These are phyloP conservation scores for Caenorhabditis sinica DNA, from an alignment of 2,888 invertebrate genomes.

Conservation along the genomic window DNA sequence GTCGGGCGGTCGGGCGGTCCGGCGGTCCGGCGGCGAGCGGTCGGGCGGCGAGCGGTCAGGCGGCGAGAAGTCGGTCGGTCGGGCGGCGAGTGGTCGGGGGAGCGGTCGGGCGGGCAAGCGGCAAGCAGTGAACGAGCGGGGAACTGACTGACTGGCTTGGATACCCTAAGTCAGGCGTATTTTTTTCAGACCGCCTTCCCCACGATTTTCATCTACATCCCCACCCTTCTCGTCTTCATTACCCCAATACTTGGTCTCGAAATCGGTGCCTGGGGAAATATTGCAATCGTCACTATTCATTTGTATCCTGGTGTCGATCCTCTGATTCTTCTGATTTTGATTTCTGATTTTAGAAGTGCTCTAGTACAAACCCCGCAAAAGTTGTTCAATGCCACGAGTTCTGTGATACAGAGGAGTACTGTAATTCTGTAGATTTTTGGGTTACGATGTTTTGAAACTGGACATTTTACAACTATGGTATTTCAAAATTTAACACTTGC, in stretches of 20 bases:
- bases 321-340: constrained; percentile 28
- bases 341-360: constrained; percentile 30
- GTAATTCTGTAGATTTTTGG: not conserved
- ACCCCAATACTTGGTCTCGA: constrained; percentile 33
- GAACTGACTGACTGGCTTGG: no score
- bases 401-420: constrained; percentile 1
- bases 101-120: no score
- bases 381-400: not conserved
- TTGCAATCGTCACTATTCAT: constrained; percentile 28
- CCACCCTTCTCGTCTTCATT: constrained; percentile 43
- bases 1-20: no score
- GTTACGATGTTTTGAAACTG: not conserved
- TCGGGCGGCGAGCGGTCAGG: no score
- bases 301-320: constrained; percentile 55
- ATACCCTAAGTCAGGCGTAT: no score
- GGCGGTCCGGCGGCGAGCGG: no score
- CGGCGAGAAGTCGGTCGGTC: no score
- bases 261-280: constrained; percentile 30
- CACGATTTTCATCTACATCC: constrained; percentile 54
- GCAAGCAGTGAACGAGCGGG: no score
- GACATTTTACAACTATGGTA: no score
- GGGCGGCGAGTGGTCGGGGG: no score
- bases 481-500: no score
- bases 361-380: not conserved
- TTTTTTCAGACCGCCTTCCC: constrained; percentile 45